Evolutionary conservation across 2,888 invertebrate genomes (phyloP), one percentile per base, ranked within the genome.

Genomic region (Priocnemis perturbator): DNA sequence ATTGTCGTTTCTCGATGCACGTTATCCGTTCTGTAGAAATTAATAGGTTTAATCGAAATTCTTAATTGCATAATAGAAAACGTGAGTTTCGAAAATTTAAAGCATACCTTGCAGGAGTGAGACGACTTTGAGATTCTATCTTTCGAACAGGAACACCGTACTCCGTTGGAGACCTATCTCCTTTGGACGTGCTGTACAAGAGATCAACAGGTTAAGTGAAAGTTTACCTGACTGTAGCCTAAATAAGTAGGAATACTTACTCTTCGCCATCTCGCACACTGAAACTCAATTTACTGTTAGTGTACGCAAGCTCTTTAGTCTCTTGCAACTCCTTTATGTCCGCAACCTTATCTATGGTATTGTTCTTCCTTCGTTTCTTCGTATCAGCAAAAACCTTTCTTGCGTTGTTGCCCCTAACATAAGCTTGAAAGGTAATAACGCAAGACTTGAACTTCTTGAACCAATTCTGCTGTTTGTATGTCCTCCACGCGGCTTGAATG

Each of bases 401-500:
- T 0, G 94, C 90, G 48, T 93, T 87, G 79, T 91, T 92, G 0
- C 96, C 96, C 23, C 95, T 90, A 9, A 93, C 93, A 77, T 92
- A 91, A 0, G 96, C 94, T 88, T 97, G 96, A 85, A 97, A 92
- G 19, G 89, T 85, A 3, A 94, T 86, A 17, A 93, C 87, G 5
- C 92, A 92, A 9, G 87, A 85, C 56, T 92, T 91, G 9, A 96
- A 88, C 68, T 92, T 92, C 69, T 91, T 89, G 87, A 93, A 94
- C 93, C 94, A 94, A 60, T 91, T 90, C 2, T 94, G 91, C 30
- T 91, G 92, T 66, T 91, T 91, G 79, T 93, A 93, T 23, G 94
- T 93, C 65, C 95, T 91, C 94, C 95, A 97, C 84, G 92, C 92
- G 58, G 94, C 92, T 87, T 98, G 98, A 63, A 98, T 93, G 61